Evolutionary conservation across 2,888 invertebrate genomes (phyloP), one percentile per base, ranked within the genome.

Genomic region (Lasius fuliginosus): DNA sequence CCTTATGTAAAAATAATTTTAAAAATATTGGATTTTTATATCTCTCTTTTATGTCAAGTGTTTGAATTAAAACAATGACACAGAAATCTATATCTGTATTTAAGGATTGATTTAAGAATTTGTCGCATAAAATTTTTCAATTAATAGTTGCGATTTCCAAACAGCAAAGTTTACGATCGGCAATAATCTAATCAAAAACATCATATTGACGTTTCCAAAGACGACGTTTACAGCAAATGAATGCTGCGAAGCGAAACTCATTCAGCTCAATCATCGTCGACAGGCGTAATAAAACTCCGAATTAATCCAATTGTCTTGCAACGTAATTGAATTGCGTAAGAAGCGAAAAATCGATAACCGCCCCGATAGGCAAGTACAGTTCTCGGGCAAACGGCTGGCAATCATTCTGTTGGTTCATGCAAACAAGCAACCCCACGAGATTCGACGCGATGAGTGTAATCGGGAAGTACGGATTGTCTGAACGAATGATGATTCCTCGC

Each of bases 301-400:
- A 90, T 90, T 90, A 89, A 90, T 90, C 90, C 90, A 90, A 90
- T 90, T 90, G 85, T 83, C 84, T 46, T 77, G 76, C 30, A 53
- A 64, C 67, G 74, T 90, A 90, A 90, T 90, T 84, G 85, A 90
- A 90, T 90, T 90, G 89, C 33, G 68, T 36, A 73, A 82, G 87
- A 90, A 87, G 83, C 83, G 86, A 89, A 88, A 90, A 90, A 90
- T 90, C 90, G 82, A 90, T 90, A 90, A 49, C 53, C 42, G 27
- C 46, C 79, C 60, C 42, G 58, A 27, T 49, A 33, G 46, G 23
- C 23, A 23, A 27, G 1, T 46, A 27, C 46, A 30, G n/a, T 23
- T 23, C 40, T 23, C 42, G 42, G 12, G 56, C 11, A 69, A 69
- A 58, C 58, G 42, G 56, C 11, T 42, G n/a, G 56, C 71, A 77